A percentile compares a stretch with the other conserved stretches of the same genome.
Evolutionary conservation across 2,888 invertebrate species (phyloP).

Genomic region (Platynereis dumerilii): DNA sequence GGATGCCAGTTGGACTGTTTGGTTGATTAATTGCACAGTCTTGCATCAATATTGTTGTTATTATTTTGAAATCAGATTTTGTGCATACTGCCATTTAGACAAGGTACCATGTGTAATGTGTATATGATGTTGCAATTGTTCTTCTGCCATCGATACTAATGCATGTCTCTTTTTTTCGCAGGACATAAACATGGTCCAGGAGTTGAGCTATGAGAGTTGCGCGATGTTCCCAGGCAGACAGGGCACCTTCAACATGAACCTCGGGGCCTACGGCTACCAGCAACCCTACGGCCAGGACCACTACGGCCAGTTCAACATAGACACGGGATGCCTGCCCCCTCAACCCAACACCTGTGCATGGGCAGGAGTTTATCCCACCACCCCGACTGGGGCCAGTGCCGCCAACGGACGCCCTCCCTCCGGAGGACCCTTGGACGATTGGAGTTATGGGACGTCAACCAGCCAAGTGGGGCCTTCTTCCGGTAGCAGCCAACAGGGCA

Average conservation of each 20-base stretch:
- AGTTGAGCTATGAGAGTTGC: slow-evolving; percentile 15
- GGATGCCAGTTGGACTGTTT: too few relatives aligned
- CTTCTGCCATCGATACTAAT: background rate
- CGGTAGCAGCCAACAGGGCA: too few relatives aligned
- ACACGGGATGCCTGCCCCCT: background rate
- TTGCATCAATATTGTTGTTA: too few relatives aligned
- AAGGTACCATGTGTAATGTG: too few relatives aligned
- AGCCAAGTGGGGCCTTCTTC: slow-evolving; percentile 2
- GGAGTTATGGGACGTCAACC: background rate
- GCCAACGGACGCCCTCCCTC: background rate
- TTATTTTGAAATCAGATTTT: too few relatives aligned
- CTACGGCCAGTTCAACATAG: slow-evolving; percentile 1
- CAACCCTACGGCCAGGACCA: slow-evolving; percentile 12
- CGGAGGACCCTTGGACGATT: background rate
- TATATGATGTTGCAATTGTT: too few relatives aligned
- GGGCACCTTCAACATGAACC: slow-evolving; percentile 8
- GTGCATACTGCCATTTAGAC: too few relatives aligned
- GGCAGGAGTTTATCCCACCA: background rate
- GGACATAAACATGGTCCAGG: slow-evolving; percentile 28
- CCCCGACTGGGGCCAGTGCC: slow-evolving; percentile 11
- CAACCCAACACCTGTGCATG: background rate
- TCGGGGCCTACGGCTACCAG: slow-evolving; percentile 16
- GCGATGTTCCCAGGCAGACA: slow-evolving; percentile 17
- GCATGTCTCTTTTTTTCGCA: background rate
- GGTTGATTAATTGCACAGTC: too few relatives aligned